Evolutionary conservation across 2,888 invertebrate species (phyloP).

Genomic region (Iphiclides podalirius): DNA sequence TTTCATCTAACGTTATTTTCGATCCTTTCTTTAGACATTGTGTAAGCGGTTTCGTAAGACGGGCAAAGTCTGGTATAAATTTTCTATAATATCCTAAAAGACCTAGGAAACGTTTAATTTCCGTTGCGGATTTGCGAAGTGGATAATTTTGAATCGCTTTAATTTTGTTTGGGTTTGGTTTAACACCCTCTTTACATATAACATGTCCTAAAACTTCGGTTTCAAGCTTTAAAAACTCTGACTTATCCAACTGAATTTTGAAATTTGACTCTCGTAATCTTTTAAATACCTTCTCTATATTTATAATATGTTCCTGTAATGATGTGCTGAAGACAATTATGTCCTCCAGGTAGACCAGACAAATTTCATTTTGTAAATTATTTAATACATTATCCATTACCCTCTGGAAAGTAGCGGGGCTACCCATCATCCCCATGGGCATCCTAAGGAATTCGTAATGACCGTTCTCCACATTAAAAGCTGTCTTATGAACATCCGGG

Average conservation of each 20-base stretch:
- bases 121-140: conserved; percentile 16
- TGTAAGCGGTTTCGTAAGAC: conserved; percentile 28
- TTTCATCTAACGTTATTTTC: conserved; percentile 22
- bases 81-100: neutral
- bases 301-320: conserved; percentile 33
- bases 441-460: conserved; percentile 36
- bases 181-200: conserved; percentile 24
- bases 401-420: conserved; percentile 37
- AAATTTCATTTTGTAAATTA: conserved; percentile 29
- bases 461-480: conserved; percentile 34
- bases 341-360: conserved; percentile 39
- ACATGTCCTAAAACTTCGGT: conserved; percentile 28
- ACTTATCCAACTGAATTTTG: conserved; percentile 36
- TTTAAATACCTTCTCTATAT: conserved; percentile 31
- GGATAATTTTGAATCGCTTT: conserved; percentile 10
- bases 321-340: conserved; percentile 36
- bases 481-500: conserved; percentile 33
- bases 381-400: conserved; percentile 38
- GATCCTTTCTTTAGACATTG: conserved; percentile 29
- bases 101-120: conserved; percentile 16
- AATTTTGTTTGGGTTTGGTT: conserved; percentile 23
- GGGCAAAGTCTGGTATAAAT: conserved; percentile 24
- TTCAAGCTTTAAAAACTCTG: conserved; percentile 33
- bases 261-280: conserved; percentile 31
- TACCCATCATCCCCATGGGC: conserved; percentile 35